These are phyloP conservation scores for Galerucella nymphaeae DNA, from an alignment of 2,888 invertebrate genomes.

Conservation along the genomic window DNA sequence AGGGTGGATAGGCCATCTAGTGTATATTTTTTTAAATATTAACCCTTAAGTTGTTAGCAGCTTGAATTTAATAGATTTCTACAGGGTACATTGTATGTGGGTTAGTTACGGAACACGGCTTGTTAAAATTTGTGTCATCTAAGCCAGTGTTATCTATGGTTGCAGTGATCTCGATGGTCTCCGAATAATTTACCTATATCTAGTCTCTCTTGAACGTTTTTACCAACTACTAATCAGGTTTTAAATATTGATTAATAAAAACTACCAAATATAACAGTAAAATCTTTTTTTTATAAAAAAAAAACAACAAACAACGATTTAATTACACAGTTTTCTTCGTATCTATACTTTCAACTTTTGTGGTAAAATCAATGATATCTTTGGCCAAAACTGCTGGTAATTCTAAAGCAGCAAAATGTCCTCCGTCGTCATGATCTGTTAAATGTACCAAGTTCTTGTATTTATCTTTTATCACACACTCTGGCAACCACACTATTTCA, in stretches of 20 bases:
- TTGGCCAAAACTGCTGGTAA: slow-evolving; percentile 42
- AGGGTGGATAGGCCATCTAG: too few species aligned
- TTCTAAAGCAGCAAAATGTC: slow-evolving; percentile 55
- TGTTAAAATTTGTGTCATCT: too few species aligned
- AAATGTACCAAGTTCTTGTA: slow-evolving; percentile 57
- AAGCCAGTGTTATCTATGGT: too few species aligned
- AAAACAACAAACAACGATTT: slow-evolving; percentile 5
- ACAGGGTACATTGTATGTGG: too few species aligned
- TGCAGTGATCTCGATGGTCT: too few species aligned
- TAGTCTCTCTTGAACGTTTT: too few species aligned
- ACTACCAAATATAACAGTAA: not conserved
- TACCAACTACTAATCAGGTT: too few species aligned
- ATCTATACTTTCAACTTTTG: slow-evolving; percentile 40
- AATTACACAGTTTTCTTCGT: not conserved
- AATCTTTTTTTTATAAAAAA: not conserved
- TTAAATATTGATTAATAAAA: not conserved
- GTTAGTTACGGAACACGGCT: too few species aligned
- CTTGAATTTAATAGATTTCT: too few species aligned
- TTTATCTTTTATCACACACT: slow-evolving; percentile 54
- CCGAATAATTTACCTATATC: too few species aligned
- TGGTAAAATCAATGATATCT: slow-evolving; percentile 43
- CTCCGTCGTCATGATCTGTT: slow-evolving; percentile 55
- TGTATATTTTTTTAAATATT: too few species aligned
- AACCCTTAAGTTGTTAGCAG: too few species aligned
- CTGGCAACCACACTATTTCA: slow-evolving; percentile 73